Evolutionary conservation across 2,113 vertebrate species (phyloP).

Genomic region (Atlantisia rogersi): DNA sequence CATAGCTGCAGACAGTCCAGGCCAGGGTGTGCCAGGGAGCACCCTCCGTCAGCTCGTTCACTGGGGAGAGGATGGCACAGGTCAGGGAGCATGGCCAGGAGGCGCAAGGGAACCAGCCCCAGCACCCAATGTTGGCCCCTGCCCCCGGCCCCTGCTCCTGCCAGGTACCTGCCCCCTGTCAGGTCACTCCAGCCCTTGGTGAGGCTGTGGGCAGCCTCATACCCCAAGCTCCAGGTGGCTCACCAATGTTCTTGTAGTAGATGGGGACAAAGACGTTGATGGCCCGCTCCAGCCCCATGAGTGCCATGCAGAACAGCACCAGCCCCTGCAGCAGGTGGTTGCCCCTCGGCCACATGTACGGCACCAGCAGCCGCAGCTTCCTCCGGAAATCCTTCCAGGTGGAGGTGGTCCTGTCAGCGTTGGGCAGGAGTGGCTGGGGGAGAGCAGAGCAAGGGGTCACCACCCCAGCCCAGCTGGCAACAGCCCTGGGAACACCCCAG

Average conservation of each 20-base stretch:
- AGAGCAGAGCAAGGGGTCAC: not conserved
- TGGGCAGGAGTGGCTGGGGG: slow-evolving; percentile 70
- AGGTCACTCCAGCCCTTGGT: not conserved
- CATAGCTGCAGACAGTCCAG: slow-evolving; percentile 85
- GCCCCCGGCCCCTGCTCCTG: not conserved
- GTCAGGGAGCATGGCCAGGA: not conserved
- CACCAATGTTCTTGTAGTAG: slow-evolving; percentile 92
- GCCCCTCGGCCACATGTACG: slow-evolving; percentile 90
- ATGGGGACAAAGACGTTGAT: slow-evolving; percentile 95
- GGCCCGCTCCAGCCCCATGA: slow-evolving; percentile 87
- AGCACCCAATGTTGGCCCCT: not conserved
- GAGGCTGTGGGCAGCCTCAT: not conserved
- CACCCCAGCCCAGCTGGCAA: not conserved
- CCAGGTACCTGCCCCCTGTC: not conserved
- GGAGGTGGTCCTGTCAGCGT: slow-evolving; percentile 66
- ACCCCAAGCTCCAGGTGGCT: not conserved
- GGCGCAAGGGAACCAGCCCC: not conserved
- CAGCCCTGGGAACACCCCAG: not conserved
- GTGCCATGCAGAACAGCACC: slow-evolving; percentile 86
- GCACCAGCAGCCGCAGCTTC: slow-evolving; percentile 87
- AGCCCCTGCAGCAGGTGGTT: slow-evolving; percentile 84
- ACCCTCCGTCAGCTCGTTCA: slow-evolving; percentile 83
- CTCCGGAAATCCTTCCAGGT: slow-evolving; percentile 87
- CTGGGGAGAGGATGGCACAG: slow-evolving; percentile 61
- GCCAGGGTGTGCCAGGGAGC: slow-evolving; percentile 83